Conservation (phyloP, 1,140 invertebrate species). For the Cotesia vestalis region DNA sequence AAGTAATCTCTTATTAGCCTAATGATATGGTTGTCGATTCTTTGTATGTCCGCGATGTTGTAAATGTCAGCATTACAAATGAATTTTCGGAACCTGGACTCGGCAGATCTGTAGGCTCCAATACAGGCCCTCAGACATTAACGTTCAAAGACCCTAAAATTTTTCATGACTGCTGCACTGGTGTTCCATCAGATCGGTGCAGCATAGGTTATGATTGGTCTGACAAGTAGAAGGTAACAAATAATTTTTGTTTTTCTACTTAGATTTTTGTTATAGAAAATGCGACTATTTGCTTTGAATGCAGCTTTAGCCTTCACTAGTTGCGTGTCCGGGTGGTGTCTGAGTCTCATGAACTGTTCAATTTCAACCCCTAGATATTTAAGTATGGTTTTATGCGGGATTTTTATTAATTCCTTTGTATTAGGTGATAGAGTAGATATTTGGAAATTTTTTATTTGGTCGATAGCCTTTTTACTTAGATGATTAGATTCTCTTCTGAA, state of each 20-base stretch:
- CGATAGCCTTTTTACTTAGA: background rate
- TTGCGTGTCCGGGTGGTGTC: constrained; percentile 14
- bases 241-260: constrained; percentile 34
- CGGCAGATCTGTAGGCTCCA: background rate
- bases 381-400: background rate
- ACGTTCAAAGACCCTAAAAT: constrained; percentile 27
- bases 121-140: constrained; percentile 4
- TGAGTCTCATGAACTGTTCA: constrained; percentile 21
- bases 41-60: background rate
- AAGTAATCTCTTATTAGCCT: no score
- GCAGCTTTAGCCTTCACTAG: constrained; percentile 13
- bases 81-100: background rate
- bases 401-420: background rate
- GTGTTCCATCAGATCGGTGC: constrained; percentile 32
- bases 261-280: constrained; percentile 38
- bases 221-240: constrained; percentile 36
- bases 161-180: background rate
- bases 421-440: background rate
- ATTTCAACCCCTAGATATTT: constrained; percentile 24
- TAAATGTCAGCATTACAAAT: background rate
- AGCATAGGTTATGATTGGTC: constrained; percentile 39
- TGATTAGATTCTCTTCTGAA: no score
- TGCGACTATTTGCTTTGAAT: background rate
- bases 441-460: constrained; percentile 15
- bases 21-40: constrained; percentile 1